These are phyloP conservation scores for Cheilosia scutellata DNA, from an alignment of 2,888 invertebrate species.

Conservation along the genomic window DNA sequence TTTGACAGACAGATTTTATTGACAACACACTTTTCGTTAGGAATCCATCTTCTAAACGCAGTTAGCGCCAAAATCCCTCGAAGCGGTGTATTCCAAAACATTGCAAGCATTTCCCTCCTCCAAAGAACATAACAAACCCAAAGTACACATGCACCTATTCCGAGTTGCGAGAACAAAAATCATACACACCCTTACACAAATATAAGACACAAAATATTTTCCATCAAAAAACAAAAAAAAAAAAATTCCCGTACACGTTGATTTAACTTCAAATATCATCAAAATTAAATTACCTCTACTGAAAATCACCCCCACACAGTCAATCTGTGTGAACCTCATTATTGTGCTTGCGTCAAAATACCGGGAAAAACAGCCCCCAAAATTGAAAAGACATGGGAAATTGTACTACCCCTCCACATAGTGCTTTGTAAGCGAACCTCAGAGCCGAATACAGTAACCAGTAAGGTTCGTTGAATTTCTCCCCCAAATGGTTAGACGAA, in stretches of 20 bases:
- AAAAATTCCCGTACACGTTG: conserved; percentile 6
- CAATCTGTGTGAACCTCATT: conserved; percentile 55
- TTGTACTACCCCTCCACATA: conserved; percentile 52
- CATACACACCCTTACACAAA: not conserved
- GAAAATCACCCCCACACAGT: conserved; percentile 36
- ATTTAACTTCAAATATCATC: conserved; percentile 30
- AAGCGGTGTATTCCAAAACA: conserved; percentile 20
- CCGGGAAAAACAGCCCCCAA: conserved; percentile 62
- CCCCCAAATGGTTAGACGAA: conserved; percentile 83
- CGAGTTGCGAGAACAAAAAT: not conserved
- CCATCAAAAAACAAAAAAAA: too few species aligned
- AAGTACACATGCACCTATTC: conserved; percentile 49
- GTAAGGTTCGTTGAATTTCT: conserved; percentile 83
- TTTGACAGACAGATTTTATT: conserved; percentile 23
- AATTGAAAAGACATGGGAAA: conserved; percentile 52
- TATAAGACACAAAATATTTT: conserved; percentile 12
- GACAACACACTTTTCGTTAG: conserved; percentile 13
- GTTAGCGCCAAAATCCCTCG: conserved; percentile 50
- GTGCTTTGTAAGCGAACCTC: conserved; percentile 34
- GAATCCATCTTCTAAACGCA: conserved; percentile 20
- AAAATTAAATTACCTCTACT: conserved; percentile 25
- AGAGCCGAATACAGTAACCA: conserved; percentile 68
- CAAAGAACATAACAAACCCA: conserved; percentile 21
- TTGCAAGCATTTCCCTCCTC: conserved; percentile 1
- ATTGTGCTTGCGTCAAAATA: conserved; percentile 66